Percentiles rank a stretch among this genome's conserved stretches.
These are phyloP conservation scores for zebrafish (Danio rerio) DNA, from an alignment of 2,113 vertebrate genomes.

Conservation along the genomic window DNA sequence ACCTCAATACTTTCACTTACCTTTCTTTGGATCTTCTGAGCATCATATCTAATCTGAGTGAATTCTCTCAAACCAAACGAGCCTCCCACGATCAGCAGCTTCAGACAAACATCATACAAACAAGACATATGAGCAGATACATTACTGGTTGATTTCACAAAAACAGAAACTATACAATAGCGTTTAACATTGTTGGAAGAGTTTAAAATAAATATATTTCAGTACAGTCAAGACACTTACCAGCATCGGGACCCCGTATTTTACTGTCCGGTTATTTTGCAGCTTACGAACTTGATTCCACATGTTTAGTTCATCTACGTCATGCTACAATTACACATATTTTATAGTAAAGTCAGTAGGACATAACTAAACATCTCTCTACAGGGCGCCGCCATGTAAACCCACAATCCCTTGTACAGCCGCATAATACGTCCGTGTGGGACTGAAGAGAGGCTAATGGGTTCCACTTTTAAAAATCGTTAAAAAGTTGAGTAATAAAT, in stretches of 20 bases:
- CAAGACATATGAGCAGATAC: background rate
- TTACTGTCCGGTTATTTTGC: slow-evolving; percentile 76
- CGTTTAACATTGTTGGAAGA: background rate
- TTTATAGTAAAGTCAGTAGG: background rate
- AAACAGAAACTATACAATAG: background rate
- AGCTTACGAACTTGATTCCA: slow-evolving; percentile 50
- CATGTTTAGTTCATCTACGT: background rate
- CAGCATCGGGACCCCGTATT: slow-evolving; percentile 88
- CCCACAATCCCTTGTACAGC: background rate
- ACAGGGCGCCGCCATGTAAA: slow-evolving; percentile 33
- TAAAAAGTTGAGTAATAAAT: no score
- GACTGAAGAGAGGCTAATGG: background rate
- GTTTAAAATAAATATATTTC: background rate
- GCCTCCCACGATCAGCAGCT: slow-evolving; percentile 91
- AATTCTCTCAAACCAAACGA: slow-evolving; percentile 95
- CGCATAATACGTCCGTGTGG: background rate
- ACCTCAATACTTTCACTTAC: slow-evolving; percentile 67
- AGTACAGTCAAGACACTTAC: slow-evolving; percentile 70
- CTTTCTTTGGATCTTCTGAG: slow-evolving; percentile 80
- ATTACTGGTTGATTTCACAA: background rate
- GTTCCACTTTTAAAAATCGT: background rate
- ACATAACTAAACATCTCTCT: background rate
- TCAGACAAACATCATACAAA: slow-evolving; percentile 56
- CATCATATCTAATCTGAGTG: slow-evolving; percentile 92
- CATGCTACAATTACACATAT: background rate